Percentiles rank a stretch among this genome's conserved stretches.
phyloP scores from a whole-genome alignment of 2,113 vertebrate species.

The Alces alces region DNA sequence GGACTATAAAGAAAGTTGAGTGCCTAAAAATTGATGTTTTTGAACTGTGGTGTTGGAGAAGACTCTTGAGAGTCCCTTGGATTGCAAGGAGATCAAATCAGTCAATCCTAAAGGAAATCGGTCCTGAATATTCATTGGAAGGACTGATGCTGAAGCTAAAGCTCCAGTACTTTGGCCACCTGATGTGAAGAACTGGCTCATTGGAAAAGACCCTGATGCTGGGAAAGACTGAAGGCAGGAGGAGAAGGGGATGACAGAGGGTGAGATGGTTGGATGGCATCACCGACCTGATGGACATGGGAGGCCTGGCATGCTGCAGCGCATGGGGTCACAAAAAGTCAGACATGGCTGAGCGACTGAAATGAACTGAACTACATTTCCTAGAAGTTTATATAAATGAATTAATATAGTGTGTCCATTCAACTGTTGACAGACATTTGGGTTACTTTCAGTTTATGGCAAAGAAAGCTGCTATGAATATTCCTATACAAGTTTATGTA shows the following conservation, averaged over 20 bases:
- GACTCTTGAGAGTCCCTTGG: background rate
- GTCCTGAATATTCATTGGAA: background rate
- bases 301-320: background rate
- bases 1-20: background rate
- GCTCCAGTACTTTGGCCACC: background rate
- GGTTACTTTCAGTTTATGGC: background rate
- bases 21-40: background rate
- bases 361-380: background rate
- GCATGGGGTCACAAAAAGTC: background rate
- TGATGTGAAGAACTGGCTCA: background rate
- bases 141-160: background rate
- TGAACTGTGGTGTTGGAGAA: background rate
- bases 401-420: background rate
- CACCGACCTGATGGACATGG: background rate
- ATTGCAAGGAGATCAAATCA: background rate
- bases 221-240: background rate
- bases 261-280: background rate
- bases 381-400: background rate
- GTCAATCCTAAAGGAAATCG: background rate
- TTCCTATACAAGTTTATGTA: background rate
- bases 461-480: background rate
- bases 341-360: background rate
- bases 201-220: background rate
- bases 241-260: background rate
- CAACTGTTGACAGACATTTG: background rate